Evolutionary conservation across 2,888 invertebrate species (phyloP), one percentile per base, ranked within the genome.

Genomic region (Aplocera efformata): DNA sequence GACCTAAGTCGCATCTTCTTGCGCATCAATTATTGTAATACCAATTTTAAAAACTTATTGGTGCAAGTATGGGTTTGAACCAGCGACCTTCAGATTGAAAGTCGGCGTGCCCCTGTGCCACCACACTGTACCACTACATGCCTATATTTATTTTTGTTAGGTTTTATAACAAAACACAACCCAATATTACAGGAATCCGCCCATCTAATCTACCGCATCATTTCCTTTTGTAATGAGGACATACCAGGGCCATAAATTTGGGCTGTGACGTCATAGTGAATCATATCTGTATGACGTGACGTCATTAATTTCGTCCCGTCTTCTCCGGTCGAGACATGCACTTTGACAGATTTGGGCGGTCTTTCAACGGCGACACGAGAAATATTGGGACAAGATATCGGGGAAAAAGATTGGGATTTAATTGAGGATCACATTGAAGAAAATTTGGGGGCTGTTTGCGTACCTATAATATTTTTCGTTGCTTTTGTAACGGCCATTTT

Each of bases 261-360:
- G 56, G 39, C 45, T 48, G 40, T 56, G 65, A 61, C 53, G 60
- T 64, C 64, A 66, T 53, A 48, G 47, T 71, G 68, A 70, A 73
- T 72, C 69, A 63, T 70, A 72, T 69, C 70, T 63, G 57, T 59
- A 53, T 58, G 62, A 65, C 72, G 65, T 72, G 67, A 63, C 62
- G 71, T 71, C 78, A 72, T 77, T 72, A 76, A 72, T 77, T 69
- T 64, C 50, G 52, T 49, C 56, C 56, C 59, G 61, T 62, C 66
- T 67, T 63, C 43, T 42, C 41, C 26, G 29, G 32, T 21, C 7
- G 29, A 1, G 9, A 27, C 30, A n/a, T 55, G 56, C 59, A 64
- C 58, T 63, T 62, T 63, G 70, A 67, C 71, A 67, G 65, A 63
- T 67, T 67, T 48, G 48, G 61, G 62, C 42, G 48, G 57, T 52